Evolutionary conservation across 2,113 vertebrate genomes (phyloP).

Genomic region (Nansenia antarctica): DNA sequence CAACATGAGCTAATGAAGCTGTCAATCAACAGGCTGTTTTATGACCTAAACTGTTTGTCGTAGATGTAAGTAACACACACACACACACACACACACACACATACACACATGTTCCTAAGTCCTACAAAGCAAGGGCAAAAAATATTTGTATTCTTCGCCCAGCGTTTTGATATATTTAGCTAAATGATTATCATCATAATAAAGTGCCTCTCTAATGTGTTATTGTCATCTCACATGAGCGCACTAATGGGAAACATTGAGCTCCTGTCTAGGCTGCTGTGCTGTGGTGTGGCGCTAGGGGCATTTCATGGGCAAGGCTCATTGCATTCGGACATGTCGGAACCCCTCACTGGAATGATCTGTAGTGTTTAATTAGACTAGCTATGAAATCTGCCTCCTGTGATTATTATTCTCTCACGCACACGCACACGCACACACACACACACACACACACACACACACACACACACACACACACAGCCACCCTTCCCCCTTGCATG

Average conservation of each 20-base stretch:
- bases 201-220: not conserved
- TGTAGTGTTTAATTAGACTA: constrained; percentile 15
- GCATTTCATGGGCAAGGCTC: constrained; percentile 6
- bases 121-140: not conserved
- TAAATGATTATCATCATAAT: not conserved
- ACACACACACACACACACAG: too few relatives aligned
- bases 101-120: not conserved
- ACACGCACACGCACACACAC: not conserved
- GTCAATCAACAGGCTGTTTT: constrained; percentile 25
- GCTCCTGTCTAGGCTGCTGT: not conserved
- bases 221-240: constrained; percentile 4
- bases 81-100: not conserved
- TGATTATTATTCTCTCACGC: constrained; percentile 17
- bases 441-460: not conserved
- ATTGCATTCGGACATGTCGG: not conserved
- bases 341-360: not conserved
- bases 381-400: constrained; percentile 6
- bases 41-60: not conserved
- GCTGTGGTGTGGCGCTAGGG: not conserved
- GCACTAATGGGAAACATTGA: not conserved
- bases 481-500: constrained; percentile 28
- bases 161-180: not conserved
- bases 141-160: not conserved
- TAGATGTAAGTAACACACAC: not conserved
- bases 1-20: constrained; percentile 45